Evolutionary conservation across 2,888 invertebrate species (phyloP), one percentile per base, ranked within the genome.

Genomic region (Patella ulyssiponensis): DNA sequence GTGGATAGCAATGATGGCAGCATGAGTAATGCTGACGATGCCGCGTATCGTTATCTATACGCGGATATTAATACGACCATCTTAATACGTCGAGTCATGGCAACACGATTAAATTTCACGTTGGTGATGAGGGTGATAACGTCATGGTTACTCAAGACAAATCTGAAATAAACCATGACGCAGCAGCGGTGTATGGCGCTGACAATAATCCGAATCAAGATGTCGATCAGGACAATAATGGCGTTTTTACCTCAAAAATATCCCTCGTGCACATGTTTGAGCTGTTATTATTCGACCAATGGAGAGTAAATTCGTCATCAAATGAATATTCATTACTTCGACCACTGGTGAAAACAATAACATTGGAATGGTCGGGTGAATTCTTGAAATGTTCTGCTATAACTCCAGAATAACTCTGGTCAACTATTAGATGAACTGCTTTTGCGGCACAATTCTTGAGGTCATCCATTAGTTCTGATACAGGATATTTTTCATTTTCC

Each of bases 381-480:
- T 86, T 83, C 69, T 86, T 83, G 74, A 92, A 86, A 14, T 89
- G 89, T 33, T 89, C 87, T 17, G 90, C 88, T 20, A 92, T 80
- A 79, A 91, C 88, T 2, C 91, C 92, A 1, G 92, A 89, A 83
- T 92, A 93, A 83, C 92, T 92, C 84, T 93, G 93, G 83, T 93
- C 93, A 3, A 91, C 92, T 5, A 93, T 85, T 15, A 93, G 80
- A 64, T 92, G 89, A 17, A 93, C 92, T 56, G 44, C 23, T 3
- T 91, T 88, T 0, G 93, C 93, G 54, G 88, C 83, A 83, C 93
- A 93, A 52, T 90, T 86, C 1, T 90, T 84, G 7, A 93, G 86
- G 83, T 93, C 93, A 0, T 90, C 86, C 73, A 93, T 86, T 75
- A 93, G 87, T 82, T 93, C 93, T n/a, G 90, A 89, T 0, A 92